Evolutionary conservation across 2,113 vertebrate species (phyloP).

Genomic region (Cairina moschata): DNA sequence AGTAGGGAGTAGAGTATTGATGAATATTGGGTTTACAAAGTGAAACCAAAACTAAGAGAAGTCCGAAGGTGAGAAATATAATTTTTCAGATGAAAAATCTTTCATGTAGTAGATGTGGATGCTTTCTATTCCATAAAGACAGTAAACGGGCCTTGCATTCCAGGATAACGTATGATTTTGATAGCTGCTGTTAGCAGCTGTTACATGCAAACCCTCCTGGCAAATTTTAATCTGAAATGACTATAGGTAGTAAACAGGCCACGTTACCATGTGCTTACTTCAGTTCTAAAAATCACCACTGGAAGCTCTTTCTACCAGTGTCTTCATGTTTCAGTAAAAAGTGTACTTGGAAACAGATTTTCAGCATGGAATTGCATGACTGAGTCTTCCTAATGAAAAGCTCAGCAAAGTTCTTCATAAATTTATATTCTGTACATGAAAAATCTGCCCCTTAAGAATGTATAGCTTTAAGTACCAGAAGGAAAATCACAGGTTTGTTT

Average conservation of each 20-base stretch:
- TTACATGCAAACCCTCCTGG: not conserved
- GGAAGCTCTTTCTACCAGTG: not conserved
- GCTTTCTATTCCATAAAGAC: not conserved
- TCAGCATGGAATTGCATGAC: not conserved
- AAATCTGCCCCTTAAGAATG: not conserved
- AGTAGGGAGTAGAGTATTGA: not conserved
- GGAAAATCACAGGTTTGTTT: not conserved
- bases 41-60: not conserved
- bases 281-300: not conserved
- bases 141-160: not conserved
- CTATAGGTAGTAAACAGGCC: not conserved
- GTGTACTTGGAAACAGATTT: not conserved
- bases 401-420: not conserved
- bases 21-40: not conserved
- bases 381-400: not conserved
- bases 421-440: not conserved
- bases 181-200: not conserved
- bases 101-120: not conserved
- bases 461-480: not conserved
- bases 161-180: not conserved
- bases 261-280: not conserved
- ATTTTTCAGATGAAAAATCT: not conserved
- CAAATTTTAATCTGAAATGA: not conserved
- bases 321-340: not conserved
- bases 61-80: not conserved